phyloP scores from a whole-genome alignment of 1,140 invertebrate species.

The Hypothenemus hampei region DNA sequence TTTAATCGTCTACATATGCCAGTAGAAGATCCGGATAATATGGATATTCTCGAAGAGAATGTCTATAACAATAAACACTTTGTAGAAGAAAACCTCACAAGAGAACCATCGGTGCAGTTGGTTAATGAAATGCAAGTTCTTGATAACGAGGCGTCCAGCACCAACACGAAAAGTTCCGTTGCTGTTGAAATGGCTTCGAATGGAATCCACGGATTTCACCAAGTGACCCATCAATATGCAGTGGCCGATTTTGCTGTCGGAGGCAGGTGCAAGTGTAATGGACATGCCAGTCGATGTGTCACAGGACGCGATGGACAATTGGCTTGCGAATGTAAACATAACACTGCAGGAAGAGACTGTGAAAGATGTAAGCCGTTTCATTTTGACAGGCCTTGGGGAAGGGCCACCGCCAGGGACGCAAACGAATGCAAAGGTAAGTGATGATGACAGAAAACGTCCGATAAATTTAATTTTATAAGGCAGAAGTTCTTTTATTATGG shows the following conservation, averaged over 20 bases:
- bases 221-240: conserved; percentile 74
- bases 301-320: conserved; percentile 68
- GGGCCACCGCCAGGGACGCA: conserved; percentile 89
- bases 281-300: conserved; percentile 88
- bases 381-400: conserved; percentile 96
- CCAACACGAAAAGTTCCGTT: conserved; percentile 26
- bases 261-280: conserved; percentile 98
- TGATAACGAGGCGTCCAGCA: conserved; percentile 48
- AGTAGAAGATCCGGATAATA: conserved; percentile 43
- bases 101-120: conserved; percentile 51
- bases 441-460: no score
- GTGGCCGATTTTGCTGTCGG: conserved; percentile 98
- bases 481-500: no score
- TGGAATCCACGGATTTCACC: conserved; percentile 38
- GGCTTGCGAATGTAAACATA: conserved; percentile 95
- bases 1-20: conserved; percentile 82
- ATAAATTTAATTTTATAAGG: no score
- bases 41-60: conserved; percentile 40
- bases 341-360: conserved; percentile 96
- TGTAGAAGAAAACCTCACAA: conserved; percentile 46
- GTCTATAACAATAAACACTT: conserved; percentile 35
- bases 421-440: conserved; percentile 96
- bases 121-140: conserved; percentile 51
- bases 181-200: conserved; percentile 38
- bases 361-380: conserved; percentile 98